Conservation (phyloP, 2,113 vertebrate genomes). For the Orthonyx spaldingii region DNA sequence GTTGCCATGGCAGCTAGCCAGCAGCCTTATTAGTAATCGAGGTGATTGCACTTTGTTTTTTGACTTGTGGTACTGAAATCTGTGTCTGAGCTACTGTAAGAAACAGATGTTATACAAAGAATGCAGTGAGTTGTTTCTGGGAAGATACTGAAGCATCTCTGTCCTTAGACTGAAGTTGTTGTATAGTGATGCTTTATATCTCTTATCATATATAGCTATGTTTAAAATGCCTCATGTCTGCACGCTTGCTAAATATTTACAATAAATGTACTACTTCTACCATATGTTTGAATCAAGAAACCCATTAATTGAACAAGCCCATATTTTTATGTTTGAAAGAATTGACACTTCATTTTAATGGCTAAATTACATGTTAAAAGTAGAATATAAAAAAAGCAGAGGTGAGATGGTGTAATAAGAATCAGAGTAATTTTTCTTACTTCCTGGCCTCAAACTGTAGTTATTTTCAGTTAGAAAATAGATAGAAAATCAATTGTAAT, state of each 20-base stretch:
- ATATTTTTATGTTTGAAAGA: not conserved
- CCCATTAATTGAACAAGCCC: not conserved
- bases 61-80: not conserved
- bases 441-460: not conserved
- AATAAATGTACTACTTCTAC: not conserved
- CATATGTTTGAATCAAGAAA: conserved; percentile 4
- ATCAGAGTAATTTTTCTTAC: not conserved
- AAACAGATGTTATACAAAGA: not conserved
- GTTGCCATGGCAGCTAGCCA: conserved; percentile 21
- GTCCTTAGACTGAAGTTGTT: not conserved
- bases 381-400: not conserved
- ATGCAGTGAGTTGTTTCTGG: not conserved
- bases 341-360: not conserved
- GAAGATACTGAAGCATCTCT: not conserved
- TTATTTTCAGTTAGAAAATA: conserved; percentile 2
- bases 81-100: not conserved
- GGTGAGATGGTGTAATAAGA: not conserved
- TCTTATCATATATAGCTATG: not conserved
- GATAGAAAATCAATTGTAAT: conserved; percentile 35
- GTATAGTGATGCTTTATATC: not conserved
- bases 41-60: not conserved
- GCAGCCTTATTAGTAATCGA: not conserved
- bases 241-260: conserved; percentile 10
- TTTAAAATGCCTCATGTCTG: conserved; percentile 3
- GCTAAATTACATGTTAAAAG: not conserved